phyloP scores from a whole-genome alignment of 2,113 vertebrate genomes.

The Ibidorhyncha struthersii region DNA sequence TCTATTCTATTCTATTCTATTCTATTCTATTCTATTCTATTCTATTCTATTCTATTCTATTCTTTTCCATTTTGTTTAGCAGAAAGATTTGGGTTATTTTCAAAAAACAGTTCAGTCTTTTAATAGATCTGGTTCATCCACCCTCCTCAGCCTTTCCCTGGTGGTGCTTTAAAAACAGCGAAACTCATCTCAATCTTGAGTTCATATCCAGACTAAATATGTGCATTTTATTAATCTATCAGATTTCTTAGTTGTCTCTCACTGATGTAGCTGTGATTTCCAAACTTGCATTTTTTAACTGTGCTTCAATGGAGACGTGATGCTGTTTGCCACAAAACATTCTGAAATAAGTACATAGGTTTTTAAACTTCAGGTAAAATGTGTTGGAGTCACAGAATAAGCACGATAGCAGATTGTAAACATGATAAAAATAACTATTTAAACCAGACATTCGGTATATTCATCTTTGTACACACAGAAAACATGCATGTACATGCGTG shows the following conservation, averaged over 20 bases:
- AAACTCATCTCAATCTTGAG: background rate
- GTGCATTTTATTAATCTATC: background rate
- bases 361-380: background rate
- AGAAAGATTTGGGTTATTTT: background rate
- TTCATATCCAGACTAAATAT: background rate
- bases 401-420: background rate
- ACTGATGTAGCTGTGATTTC: background rate
- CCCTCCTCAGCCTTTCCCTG: background rate
- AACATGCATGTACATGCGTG: fast-evolving
- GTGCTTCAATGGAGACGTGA: background rate
- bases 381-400: background rate
- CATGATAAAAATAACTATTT: background rate
- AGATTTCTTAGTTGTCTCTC: background rate
- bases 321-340: background rate
- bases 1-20: background rate
- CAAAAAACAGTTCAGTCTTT: background rate
- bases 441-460: background rate
- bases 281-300: background rate
- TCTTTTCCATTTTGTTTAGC: background rate
- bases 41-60: background rate
- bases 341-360: background rate
- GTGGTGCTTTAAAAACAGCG: background rate
- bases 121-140: background rate
- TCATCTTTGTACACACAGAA: background rate
- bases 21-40: background rate